Evolutionary conservation across 2,113 vertebrate species (phyloP).

Genomic region (Hemiprocne comata): DNA sequence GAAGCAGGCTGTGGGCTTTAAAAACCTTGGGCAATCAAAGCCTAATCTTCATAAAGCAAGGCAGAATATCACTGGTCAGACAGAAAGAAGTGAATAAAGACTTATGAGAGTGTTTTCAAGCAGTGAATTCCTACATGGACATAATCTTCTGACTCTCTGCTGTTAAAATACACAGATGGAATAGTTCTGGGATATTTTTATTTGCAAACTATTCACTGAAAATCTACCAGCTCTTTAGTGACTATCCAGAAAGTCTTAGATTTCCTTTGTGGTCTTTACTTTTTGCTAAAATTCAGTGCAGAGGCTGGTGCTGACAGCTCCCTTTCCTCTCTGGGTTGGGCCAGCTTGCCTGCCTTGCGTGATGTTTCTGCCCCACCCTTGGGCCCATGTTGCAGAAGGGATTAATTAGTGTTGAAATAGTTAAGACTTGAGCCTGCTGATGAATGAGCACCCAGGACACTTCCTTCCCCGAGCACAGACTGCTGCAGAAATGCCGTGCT

Average conservation of each 20-base stretch:
- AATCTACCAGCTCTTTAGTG: neutral
- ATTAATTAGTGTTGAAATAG: neutral
- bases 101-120: neutral
- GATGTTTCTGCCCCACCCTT: neutral
- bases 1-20: neutral
- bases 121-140: neutral
- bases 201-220: neutral
- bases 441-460: neutral
- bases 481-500: fast-evolving
- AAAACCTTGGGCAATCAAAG: neutral
- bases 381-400: neutral
- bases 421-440: neutral
- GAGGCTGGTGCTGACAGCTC: fast-evolving
- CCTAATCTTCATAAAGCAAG: neutral
- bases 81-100: neutral
- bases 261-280: neutral
- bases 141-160: neutral
- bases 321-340: neutral
- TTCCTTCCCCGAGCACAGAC: neutral
- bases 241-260: neutral
- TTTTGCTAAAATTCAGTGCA: neutral
- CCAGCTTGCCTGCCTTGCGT: neutral
- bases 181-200: neutral
- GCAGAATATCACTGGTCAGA: neutral
- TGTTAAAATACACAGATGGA: neutral